Evolutionary conservation across 2,888 invertebrate species (phyloP).

Genomic region (Macropis europaea): DNA sequence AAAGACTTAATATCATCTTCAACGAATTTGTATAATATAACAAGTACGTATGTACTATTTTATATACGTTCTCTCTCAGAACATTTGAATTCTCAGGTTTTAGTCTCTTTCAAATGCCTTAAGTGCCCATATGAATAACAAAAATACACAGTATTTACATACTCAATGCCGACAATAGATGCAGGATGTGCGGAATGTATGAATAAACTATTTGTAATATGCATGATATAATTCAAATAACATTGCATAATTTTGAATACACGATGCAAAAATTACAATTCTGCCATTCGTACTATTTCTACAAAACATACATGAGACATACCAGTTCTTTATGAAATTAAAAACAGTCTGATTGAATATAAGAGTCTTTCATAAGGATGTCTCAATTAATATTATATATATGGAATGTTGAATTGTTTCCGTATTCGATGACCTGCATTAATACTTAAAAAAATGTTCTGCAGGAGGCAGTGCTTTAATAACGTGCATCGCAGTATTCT

Average conservation of each 20-base stretch:
- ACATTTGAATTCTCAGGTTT: conserved; percentile 21
- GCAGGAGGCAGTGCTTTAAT: conserved; percentile 68
- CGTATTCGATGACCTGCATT: conserved; percentile 43
- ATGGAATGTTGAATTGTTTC: conserved; percentile 58
- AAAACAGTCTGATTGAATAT: conserved; percentile 49
- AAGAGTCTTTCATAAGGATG: conserved; percentile 30
- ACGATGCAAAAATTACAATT: conserved; percentile 20
- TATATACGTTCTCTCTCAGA: conserved; percentile 9
- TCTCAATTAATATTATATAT: conserved; percentile 32
- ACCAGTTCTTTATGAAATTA: conserved; percentile 45
- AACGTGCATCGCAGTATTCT: conserved; percentile 53
- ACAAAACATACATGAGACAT: conserved; percentile 38
- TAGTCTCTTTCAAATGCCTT: background rate
- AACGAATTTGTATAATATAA: conserved; percentile 11
- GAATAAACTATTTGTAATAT: conserved; percentile 38
- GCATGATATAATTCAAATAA: conserved; percentile 27
- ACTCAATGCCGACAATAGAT: conserved; percentile 21
- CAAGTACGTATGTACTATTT: conserved; percentile 9
- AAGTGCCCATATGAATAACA: conserved; percentile 16
- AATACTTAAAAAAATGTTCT: conserved; percentile 54
- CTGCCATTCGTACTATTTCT: conserved; percentile 28
- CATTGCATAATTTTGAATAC: conserved; percentile 13
- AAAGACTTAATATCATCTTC: conserved; percentile 15
- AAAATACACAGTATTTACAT: conserved; percentile 31
- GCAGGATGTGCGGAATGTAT: conserved; percentile 50